Evolutionary conservation across 2,888 invertebrate species (phyloP), one percentile per base, ranked within the genome.

Genomic region (Aspidapion aeneum): DNA sequence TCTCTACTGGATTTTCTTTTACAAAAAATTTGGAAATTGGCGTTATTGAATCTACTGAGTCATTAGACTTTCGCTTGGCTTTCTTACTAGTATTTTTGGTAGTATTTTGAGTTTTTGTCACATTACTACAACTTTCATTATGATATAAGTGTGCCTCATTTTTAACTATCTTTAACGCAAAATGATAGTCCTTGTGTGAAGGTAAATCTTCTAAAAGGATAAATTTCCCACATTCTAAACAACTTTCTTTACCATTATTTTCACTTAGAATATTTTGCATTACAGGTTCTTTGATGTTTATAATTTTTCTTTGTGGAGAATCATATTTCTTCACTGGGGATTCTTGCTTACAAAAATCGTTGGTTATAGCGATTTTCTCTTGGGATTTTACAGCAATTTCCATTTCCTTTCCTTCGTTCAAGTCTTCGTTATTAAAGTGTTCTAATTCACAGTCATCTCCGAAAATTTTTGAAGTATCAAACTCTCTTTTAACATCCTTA

Each of bases 171-270:
- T 78, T 73, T 66, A 78, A 68, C 60, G 96, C 96, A 74, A 91
- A 85, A 78, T 96, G 96, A 75, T 87, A 94, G 80, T 96, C 96
- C 72, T 84, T 79, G 79, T 96, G 96, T 74, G 93, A 90, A 0
- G 82, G 77, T 70, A 89, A 82, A 64, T 89, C 89, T 65, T 84
- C 83, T 1, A 84, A 69, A 12, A 83, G 77, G 60, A 95, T 81
- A 65, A 77, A 80, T 74, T 86, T 84, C 21, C 85, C 82, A 79
- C 95, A 96, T 74, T 90, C 86, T 0, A 82, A 71, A 79, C 95
- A 96, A 54, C 76, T 79, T 72, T 85, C 82, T 48, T 79, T 79
- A 35, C 35, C 3, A 35, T 35, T 35, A 7, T 35, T 35, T 35
- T 35, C 12, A 35, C 35, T 22, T 20, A 17, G 16, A 12, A 21